phyloP scores from a whole-genome alignment of 2,888 invertebrate species.

The Hirudinaria manillensis region DNA sequence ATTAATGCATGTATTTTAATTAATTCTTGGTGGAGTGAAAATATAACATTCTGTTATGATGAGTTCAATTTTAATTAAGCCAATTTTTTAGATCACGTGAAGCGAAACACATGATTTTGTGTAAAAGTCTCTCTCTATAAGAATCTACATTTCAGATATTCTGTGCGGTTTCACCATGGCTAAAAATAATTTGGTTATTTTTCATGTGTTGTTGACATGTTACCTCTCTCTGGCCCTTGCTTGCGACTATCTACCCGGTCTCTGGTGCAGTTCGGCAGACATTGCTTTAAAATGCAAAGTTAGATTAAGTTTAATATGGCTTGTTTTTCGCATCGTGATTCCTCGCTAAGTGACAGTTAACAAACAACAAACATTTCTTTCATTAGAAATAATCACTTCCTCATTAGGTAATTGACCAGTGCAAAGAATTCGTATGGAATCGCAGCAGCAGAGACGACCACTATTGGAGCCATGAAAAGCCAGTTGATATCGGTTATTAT shows the following conservation, averaged over 20 bases:
- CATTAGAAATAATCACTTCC: neutral
- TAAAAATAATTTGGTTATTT: neutral
- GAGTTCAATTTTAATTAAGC: too few relatives aligned
- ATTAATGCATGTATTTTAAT: too few relatives aligned
- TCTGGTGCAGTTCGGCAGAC: slow-evolving; percentile 32
- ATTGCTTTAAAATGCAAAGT: slow-evolving; percentile 32
- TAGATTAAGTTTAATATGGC: neutral
- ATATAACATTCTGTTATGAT: too few relatives aligned
- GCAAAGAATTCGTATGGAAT: slow-evolving; percentile 10
- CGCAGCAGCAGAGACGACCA: neutral
- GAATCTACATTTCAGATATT: too few relatives aligned
- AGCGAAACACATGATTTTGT: too few relatives aligned
- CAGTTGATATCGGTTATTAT: slow-evolving; percentile 48
- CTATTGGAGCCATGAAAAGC: slow-evolving; percentile 25
- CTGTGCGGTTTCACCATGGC: too few relatives aligned
- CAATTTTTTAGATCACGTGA: too few relatives aligned
- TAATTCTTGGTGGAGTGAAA: too few relatives aligned
- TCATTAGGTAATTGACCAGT: slow-evolving; percentile 10
- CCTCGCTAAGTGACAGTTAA: too few relatives aligned
- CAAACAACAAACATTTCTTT: too few relatives aligned
- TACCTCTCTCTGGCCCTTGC: neutral
- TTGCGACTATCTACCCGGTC: slow-evolving; percentile 30
- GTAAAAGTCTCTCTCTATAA: too few relatives aligned
- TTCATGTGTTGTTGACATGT: neutral
- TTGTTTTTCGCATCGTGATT: neutral